These are phyloP conservation scores for Okamejei kenojei DNA, from an alignment of 2,797 vertebrate genomes.

Conservation along the genomic window DNA sequence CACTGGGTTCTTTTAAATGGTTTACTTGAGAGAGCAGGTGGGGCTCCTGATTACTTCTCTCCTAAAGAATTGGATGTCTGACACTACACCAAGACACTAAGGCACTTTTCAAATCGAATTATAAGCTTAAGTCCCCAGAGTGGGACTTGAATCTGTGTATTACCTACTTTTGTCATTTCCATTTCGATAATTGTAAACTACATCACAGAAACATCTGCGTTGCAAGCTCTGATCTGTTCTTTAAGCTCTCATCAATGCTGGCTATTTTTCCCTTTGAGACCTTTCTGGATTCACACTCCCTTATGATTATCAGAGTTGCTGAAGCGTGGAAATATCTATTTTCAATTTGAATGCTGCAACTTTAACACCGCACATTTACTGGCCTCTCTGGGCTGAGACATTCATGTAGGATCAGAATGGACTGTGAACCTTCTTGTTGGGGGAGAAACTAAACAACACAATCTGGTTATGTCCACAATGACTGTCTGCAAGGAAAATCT, in stretches of 20 bases:
- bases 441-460: constrained; percentile 33
- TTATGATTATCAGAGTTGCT: constrained; percentile 13
- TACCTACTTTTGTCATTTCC: background rate
- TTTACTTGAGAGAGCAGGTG: no score
- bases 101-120: no score
- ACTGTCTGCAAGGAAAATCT: background rate
- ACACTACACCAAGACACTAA: no score
- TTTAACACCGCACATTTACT: constrained; percentile 35
- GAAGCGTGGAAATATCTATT: background rate
- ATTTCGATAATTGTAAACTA: background rate
- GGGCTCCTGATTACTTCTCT: no score
- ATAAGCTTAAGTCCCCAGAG: no score
- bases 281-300: constrained; percentile 50
- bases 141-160: no score
- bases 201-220: constrained; percentile 25
- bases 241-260: constrained; percentile 36
- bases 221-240: constrained; percentile 35
- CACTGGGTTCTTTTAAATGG: no score
- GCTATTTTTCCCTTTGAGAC: constrained; percentile 52
- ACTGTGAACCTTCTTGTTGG: constrained; percentile 36
- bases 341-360: constrained; percentile 19
- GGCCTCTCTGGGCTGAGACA: constrained; percentile 19
- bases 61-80: no score
- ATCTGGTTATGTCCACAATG: constrained; percentile 31
- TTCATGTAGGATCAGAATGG: background rate